phyloP scores from a whole-genome alignment of 2,113 vertebrate genomes.

The Platycercus adscitus region DNA sequence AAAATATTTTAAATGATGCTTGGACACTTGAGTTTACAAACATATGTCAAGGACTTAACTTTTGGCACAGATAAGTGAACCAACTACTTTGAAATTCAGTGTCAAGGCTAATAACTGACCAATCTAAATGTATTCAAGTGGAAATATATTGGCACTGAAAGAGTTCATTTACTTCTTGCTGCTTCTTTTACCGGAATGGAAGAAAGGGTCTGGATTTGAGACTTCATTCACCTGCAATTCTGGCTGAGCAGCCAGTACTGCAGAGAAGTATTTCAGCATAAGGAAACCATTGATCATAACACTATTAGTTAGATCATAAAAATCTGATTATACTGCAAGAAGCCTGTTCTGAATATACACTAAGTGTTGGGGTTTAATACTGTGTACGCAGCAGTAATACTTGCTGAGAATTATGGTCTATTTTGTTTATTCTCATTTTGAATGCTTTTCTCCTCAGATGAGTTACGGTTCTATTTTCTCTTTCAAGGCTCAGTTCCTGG shows the following conservation, averaged over 20 bases:
- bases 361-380: background rate
- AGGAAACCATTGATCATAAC: background rate
- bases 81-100: background rate
- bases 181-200: background rate
- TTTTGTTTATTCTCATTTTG: background rate
- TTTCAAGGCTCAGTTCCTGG: slow-evolving; percentile 10
- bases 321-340: background rate
- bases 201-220: background rate
- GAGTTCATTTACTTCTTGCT: background rate
- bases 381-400: background rate
- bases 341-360: slow-evolving; percentile 1
- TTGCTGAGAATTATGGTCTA: background rate
- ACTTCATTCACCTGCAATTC: background rate
- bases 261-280: background rate
- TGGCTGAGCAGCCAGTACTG: background rate
- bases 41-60: background rate
- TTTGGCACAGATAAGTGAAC: background rate
- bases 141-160: background rate
- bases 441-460: background rate
- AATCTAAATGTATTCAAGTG: background rate
- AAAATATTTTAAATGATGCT: background rate
- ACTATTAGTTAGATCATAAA: background rate
- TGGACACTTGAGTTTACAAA: background rate
- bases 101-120: background rate
- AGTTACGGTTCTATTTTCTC: background rate